These are phyloP conservation scores for Chauna torquata DNA, from an alignment of 2,113 vertebrate genomes.

Conservation along the genomic window DNA sequence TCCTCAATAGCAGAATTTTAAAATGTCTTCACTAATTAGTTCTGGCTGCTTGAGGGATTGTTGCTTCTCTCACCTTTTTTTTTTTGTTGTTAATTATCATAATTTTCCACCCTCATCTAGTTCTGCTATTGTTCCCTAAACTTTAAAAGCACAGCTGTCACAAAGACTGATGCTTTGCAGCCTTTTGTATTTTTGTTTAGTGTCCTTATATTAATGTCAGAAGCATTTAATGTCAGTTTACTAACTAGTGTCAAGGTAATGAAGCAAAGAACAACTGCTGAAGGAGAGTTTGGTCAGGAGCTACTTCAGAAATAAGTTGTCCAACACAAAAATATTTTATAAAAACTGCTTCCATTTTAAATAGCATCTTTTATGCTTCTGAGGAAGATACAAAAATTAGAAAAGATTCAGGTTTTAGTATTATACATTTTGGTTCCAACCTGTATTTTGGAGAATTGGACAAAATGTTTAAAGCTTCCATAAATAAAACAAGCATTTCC, in stretches of 20 bases:
- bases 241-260: not conserved
- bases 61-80: not conserved
- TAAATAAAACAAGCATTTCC: not conserved
- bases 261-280: not conserved
- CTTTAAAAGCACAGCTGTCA: constrained; percentile 40
- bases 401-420: not conserved
- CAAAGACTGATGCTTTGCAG: not conserved
- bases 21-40: constrained; percentile 57
- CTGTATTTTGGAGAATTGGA: not conserved
- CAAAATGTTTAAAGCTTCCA: not conserved
- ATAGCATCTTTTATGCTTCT: not conserved
- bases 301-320: not conserved
- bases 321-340: not conserved
- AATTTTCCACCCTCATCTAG: constrained; percentile 62
- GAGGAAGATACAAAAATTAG: not conserved
- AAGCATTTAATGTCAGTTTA: not conserved
- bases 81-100: constrained; percentile 17
- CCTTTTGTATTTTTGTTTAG: not conserved
- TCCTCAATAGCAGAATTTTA: constrained; percentile 12
- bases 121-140: constrained; percentile 50
- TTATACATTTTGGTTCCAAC: not conserved
- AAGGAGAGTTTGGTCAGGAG: not conserved
- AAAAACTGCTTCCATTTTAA: not conserved
- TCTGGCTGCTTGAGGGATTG: constrained; percentile 1
- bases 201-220: not conserved